Percentiles rank a stretch among this genome's conserved stretches.
phyloP scores from a whole-genome alignment of 35 echinoderm and acorn worm species.

The Stichopus chloronotus region DNA sequence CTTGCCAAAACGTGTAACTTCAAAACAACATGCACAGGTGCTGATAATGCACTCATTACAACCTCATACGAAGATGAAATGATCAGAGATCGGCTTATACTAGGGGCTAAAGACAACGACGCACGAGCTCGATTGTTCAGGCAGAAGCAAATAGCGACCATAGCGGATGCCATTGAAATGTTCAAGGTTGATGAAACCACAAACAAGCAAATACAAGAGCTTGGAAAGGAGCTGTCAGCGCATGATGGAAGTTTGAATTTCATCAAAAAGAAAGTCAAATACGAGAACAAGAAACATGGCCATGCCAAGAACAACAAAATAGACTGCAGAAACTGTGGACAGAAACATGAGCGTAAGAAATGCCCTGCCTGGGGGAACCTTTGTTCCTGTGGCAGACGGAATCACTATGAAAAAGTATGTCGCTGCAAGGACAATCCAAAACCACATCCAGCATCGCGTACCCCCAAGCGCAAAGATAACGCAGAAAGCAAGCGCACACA shows the following conservation, averaged over 20 bases:
- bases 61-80: slow-evolving; percentile 16
- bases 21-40: background rate
- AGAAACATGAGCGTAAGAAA: slow-evolving; percentile 30
- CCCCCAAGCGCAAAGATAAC: background rate
- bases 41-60: background rate
- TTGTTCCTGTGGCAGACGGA: slow-evolving; percentile 49
- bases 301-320: slow-evolving; percentile 2
- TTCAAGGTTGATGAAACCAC: slow-evolving; percentile 47
- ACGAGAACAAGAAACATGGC: background rate
- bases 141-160: slow-evolving; percentile 19
- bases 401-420: slow-evolving; percentile 49
- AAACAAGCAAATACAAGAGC: too few relatives aligned
- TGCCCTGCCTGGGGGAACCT: slow-evolving; percentile 38
- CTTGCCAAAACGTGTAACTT: slow-evolving; percentile 29
- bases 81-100: slow-evolving; percentile 28
- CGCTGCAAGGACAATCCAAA: slow-evolving; percentile 31
- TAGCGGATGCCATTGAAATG: slow-evolving; percentile 42
- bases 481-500: slow-evolving; percentile 34
- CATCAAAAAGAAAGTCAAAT: background rate
- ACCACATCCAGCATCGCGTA: background rate
- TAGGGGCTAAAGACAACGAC: background rate
- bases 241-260: too few relatives aligned
- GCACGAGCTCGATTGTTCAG: slow-evolving; percentile 35
- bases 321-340: slow-evolving; percentile 44
- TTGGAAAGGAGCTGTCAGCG: too few relatives aligned